Conservation (phyloP, 2,113 vertebrate genomes). For the Aythya baeri region DNA sequence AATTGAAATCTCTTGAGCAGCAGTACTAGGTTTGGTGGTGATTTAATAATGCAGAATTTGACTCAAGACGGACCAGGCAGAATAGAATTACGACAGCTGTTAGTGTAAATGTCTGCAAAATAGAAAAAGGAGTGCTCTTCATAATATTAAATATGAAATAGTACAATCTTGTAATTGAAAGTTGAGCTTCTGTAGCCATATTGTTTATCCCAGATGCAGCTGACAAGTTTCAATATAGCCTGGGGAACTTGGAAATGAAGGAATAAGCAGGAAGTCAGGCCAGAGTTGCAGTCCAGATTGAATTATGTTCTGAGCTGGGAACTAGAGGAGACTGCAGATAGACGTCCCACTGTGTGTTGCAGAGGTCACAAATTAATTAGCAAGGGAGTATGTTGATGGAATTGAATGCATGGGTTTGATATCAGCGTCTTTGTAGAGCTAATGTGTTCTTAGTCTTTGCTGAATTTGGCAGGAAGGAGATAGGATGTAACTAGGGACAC, state of each 20-base stretch:
- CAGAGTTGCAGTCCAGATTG: not conserved
- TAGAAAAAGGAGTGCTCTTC: not conserved
- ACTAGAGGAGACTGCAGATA: not conserved
- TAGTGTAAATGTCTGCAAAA: not conserved
- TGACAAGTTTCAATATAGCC: not conserved
- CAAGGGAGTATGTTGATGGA: not conserved
- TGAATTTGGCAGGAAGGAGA: constrained; percentile 1
- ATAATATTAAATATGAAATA: not conserved
- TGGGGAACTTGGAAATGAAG: not conserved
- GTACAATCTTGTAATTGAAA: constrained; percentile 15
- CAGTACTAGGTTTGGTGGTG: not conserved
- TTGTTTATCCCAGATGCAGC: not conserved
- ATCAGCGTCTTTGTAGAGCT: not conserved
- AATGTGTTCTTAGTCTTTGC: not conserved
- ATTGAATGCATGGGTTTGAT: not conserved
- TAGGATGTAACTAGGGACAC: not conserved
- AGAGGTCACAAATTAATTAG: constrained; percentile 33
- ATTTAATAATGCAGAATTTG: not conserved
- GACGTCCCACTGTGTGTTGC: not conserved
- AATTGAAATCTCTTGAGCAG: not conserved
- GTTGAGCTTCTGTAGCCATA: not conserved
- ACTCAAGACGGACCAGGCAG: not conserved
- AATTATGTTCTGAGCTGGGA: constrained; percentile 6
- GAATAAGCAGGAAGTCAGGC: not conserved
- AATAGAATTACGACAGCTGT: not conserved